Percentiles rank a stretch among this genome's conserved stretches.
Evolutionary conservation across 2,113 vertebrate species (phyloP).

Genomic region (rabbit (Oryctolagus cuniculus)): mOryCun1.1 NC_091451.1:22827501-22828000

Average conservation of each 20-base stretch:
- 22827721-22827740: not conserved
- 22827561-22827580: not conserved
- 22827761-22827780: constrained; percentile 82
- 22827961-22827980: constrained; percentile 94
- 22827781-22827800: constrained; percentile 86
- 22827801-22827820: constrained; percentile 88
- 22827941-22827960: constrained; percentile 89
- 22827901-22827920: constrained; percentile 88
- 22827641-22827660: constrained; percentile 25
- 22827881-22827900: constrained; percentile 27
- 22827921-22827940: constrained; percentile 95
- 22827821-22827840: constrained; percentile 91
- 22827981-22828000: constrained; percentile 94
- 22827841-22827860: constrained; percentile 90
- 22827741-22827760: constrained; percentile 72
- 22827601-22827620: constrained; percentile 76
- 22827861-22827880: constrained; percentile 85
- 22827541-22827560: constrained; percentile 53
- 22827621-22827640: constrained; percentile 64
- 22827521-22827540: not conserved
- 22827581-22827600: constrained; percentile 26
- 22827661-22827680: constrained; percentile 36
- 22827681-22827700: constrained; percentile 55
- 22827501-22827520: constrained; percentile 17
- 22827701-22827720: constrained; percentile 52